Evolutionary conservation across 2,888 invertebrate genomes (phyloP).

Genomic region (Proisotoma minuta): DNA sequence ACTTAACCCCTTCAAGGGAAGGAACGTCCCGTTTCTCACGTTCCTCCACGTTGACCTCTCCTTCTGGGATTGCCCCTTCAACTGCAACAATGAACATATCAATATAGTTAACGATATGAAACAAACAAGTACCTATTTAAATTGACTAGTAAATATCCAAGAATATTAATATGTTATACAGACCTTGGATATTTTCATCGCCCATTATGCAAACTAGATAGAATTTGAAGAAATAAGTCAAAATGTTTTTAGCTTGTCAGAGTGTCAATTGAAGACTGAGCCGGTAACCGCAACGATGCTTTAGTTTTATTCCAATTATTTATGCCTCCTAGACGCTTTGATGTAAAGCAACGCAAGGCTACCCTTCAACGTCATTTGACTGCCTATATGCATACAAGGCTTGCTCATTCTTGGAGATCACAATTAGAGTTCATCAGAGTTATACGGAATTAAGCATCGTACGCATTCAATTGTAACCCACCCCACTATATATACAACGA

Average conservation of each 20-base stretch:
- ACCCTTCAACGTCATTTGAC: too few species aligned
- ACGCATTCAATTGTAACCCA: neutral
- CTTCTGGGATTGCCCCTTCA: slow-evolving; percentile 1
- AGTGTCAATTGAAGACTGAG: slow-evolving; percentile 22
- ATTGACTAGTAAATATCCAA: neutral
- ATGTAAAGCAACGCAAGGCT: too few species aligned
- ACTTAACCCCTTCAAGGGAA: slow-evolving; percentile 35
- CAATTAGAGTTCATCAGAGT: slow-evolving; percentile 3
- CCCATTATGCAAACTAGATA: slow-evolving; percentile 20
- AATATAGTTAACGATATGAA: neutral
- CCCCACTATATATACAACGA: neutral
- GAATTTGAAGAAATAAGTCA: neutral
- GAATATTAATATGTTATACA: neutral
- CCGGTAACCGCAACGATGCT: slow-evolving; percentile 21
- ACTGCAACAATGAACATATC: slow-evolving; percentile 22
- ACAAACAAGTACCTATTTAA: neutral
- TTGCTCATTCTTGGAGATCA: too few species aligned
- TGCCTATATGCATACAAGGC: too few species aligned
- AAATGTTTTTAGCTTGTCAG: neutral
- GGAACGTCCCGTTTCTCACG: slow-evolving; percentile 28
- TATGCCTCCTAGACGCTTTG: slow-evolving; percentile 20
- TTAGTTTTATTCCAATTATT: slow-evolving; percentile 35
- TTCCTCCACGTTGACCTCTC: slow-evolving; percentile 18
- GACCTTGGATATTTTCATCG: slow-evolving; percentile 16
- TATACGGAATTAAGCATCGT: neutral